phyloP scores from a whole-genome alignment of 2,797 vertebrate species.

The Tragopan temminckii region DNA sequence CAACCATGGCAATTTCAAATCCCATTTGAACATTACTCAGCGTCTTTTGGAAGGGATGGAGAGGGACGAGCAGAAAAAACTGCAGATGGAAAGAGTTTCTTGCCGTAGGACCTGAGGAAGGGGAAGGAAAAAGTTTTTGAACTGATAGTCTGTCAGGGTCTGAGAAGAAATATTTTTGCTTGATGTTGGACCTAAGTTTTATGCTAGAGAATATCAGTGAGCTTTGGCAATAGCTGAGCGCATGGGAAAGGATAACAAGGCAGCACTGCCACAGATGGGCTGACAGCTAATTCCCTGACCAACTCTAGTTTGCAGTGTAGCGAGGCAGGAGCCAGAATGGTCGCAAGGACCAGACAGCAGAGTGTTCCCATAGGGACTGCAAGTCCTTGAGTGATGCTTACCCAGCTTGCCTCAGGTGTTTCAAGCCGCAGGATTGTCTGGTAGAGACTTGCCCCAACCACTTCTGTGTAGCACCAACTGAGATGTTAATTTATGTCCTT shows the following conservation, averaged over 20 bases:
- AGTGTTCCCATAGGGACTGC: neutral
- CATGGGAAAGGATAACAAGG: neutral
- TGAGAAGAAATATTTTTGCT: neutral
- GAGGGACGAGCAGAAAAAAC: neutral
- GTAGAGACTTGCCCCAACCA: neutral
- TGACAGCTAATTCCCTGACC: neutral
- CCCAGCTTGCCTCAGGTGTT: neutral
- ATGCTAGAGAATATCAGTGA: neutral
- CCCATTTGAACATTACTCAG: fast-evolving
- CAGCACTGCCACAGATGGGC: neutral
- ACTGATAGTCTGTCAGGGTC: neutral
- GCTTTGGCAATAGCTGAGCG: neutral
- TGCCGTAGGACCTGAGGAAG: neutral
- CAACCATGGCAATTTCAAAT: neutral
- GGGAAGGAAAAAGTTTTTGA: neutral
- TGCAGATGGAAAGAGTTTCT: neutral
- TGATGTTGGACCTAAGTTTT: neutral
- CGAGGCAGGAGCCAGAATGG: neutral
- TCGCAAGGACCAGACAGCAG: neutral
- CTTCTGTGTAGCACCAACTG: neutral
- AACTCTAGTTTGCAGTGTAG: neutral
- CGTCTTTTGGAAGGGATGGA: neutral
- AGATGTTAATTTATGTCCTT: neutral
- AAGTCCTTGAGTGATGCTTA: neutral
- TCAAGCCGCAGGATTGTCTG: neutral